phyloP scores from a whole-genome alignment of 2,113 vertebrate species.

The Gila orcuttii region DNA sequence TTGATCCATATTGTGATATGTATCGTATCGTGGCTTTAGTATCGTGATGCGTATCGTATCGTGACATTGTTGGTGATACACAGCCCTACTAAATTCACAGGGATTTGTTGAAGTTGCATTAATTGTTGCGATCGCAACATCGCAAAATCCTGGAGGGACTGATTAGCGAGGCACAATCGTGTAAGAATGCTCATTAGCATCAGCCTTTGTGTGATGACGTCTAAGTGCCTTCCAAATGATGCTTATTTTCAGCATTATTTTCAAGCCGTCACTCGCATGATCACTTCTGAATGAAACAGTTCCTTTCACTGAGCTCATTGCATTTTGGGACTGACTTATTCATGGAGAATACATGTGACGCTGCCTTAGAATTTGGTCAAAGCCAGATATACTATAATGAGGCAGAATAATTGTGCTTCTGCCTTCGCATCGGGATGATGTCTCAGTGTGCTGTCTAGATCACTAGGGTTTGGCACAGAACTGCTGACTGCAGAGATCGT shows the following conservation, averaged over 20 bases:
- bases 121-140: too few species aligned
- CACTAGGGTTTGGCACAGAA: neutral
- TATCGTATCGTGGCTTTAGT: too few species aligned
- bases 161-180: neutral
- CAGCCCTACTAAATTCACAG: too few species aligned
- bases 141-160: too few species aligned
- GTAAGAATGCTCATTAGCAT: neutral
- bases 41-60: too few species aligned
- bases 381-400: neutral
- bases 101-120: too few species aligned
- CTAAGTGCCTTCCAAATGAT: neutral
- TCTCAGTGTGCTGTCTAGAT: neutral
- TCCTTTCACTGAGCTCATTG: neutral
- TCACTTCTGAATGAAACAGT: neutral
- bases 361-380: neutral
- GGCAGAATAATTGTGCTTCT: neutral
- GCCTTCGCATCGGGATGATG: neutral
- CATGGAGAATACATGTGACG: neutral
- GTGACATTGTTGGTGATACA: too few species aligned
- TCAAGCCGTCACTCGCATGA: neutral
- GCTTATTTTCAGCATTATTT: neutral
- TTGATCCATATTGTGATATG: too few species aligned
- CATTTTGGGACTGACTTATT: neutral
- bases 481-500: slow-evolving; percentile 2
- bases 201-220: neutral